A percentile compares a stretch with the other conserved stretches of the same genome.
These are phyloP conservation scores for Cynopterus sphinx DNA, from an alignment of 2,797 vertebrate species.

Conservation along the genomic window DNA sequence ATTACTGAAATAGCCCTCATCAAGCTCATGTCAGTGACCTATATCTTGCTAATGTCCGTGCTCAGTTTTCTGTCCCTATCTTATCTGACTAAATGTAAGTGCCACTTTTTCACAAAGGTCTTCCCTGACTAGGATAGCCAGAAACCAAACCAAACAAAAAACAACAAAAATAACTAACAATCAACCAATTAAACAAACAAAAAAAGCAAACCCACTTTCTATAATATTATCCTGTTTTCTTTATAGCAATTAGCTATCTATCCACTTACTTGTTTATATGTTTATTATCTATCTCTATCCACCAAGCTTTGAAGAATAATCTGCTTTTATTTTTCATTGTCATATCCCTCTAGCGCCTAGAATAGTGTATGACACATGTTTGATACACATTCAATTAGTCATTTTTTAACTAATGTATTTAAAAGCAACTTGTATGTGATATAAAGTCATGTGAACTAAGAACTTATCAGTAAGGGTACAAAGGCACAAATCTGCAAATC, in stretches of 20 bases:
- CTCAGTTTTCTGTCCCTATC: neutral
- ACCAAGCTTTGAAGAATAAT: neutral
- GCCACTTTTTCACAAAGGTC: neutral
- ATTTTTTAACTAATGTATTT: neutral
- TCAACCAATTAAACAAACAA: neutral
- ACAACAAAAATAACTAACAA: neutral
- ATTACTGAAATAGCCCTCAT: neutral
- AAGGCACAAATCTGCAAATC: neutral
- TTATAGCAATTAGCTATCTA: neutral
- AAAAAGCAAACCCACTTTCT: neutral
- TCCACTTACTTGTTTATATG: neutral
- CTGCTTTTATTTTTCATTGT: neutral
- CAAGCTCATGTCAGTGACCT: neutral
- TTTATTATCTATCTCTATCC: neutral
- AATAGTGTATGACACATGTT: neutral
- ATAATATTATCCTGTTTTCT: neutral
- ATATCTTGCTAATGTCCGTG: neutral
- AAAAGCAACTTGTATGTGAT: neutral
- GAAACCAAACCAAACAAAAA: neutral
- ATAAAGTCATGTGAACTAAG: neutral
- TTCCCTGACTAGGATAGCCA: neutral
- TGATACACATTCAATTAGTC: neutral
- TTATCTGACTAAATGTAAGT: neutral
- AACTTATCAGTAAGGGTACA: neutral
- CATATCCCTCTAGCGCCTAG: neutral